These are phyloP conservation scores for Thinocorus orbignyianus DNA, from an alignment of 2,113 vertebrate genomes.

Conservation along the genomic window DNA sequence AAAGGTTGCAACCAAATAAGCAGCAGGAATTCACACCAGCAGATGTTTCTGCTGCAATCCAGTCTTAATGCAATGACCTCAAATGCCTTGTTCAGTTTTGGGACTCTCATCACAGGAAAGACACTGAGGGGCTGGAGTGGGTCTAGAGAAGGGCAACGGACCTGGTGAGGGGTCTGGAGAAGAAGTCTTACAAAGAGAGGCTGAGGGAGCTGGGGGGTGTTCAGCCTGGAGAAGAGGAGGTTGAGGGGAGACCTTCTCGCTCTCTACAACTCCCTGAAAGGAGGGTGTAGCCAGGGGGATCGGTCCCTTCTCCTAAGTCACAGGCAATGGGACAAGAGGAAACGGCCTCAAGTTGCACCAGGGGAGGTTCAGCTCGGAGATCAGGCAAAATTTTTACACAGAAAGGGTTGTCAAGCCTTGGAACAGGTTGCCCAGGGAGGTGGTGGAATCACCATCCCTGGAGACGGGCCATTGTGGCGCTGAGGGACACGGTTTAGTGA, in stretches of 20 bases:
- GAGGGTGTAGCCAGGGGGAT: background rate
- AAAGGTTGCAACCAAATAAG: background rate
- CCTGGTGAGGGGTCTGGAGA: background rate
- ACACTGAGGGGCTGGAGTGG: background rate
- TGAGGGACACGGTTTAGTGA: background rate
- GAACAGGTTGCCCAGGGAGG: background rate
- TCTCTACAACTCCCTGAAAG: background rate
- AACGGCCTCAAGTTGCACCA: background rate
- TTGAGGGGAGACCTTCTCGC: background rate
- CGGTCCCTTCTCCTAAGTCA: background rate
- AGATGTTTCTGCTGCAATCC: background rate
- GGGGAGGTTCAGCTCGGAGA: background rate
- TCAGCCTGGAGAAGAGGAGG: background rate
- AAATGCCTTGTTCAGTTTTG: background rate
- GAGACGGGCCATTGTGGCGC: background rate
- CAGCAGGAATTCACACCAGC: background rate
- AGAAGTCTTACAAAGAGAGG: background rate
- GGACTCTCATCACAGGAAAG: background rate
- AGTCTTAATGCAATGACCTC: rapidly evolving
- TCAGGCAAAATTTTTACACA: background rate
- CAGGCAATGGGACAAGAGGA: background rate
- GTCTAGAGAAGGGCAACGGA: background rate
- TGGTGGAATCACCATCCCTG: background rate
- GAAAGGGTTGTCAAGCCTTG: background rate
- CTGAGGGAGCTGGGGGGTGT: background rate